These are phyloP conservation scores for Phaethornis superciliosus DNA, from an alignment of 2,113 vertebrate genomes.

Conservation along the genomic window DNA sequence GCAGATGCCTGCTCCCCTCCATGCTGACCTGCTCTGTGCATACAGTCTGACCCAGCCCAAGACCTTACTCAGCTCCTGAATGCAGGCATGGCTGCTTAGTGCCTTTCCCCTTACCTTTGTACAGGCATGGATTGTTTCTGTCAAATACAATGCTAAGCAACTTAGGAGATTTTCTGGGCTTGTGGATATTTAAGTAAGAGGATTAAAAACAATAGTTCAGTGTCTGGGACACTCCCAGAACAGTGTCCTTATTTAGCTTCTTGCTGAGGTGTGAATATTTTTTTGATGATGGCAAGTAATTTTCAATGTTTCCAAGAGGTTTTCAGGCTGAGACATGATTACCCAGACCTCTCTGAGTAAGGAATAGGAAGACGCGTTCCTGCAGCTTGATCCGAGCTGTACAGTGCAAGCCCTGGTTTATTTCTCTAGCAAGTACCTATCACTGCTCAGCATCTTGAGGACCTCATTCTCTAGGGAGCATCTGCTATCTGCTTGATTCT, in stretches of 20 bases:
- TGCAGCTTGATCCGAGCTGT: not conserved
- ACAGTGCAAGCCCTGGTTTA: not conserved
- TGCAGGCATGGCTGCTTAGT: not conserved
- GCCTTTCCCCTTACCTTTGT: not conserved
- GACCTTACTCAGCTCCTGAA: not conserved
- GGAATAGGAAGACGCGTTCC: not conserved
- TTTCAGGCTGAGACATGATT: slow-evolving; percentile 26
- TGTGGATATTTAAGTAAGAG: slow-evolving; percentile 40
- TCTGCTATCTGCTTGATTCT: not conserved
- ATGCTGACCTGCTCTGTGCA: not conserved
- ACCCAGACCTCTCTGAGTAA: not conserved
- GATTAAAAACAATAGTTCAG: slow-evolving; percentile 49
- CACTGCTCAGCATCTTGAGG: not conserved
- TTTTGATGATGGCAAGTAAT: slow-evolving; percentile 29
- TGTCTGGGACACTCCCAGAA: slow-evolving; percentile 42
- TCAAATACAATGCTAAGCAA: slow-evolving; percentile 9
- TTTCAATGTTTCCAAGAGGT: slow-evolving; percentile 15
- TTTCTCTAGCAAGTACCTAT: not conserved
- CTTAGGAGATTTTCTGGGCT: slow-evolving; percentile 59
- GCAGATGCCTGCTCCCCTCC: not conserved
- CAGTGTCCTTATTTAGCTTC: slow-evolving; percentile 40
- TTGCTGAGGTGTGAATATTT: slow-evolving; percentile 43
- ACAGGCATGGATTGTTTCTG: slow-evolving; percentile 14
- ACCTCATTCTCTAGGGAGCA: not conserved
- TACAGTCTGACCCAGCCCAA: not conserved